Base-by-base conservation (phyloP, 2,888 invertebrate genomes). In the Troides helena region DNA sequence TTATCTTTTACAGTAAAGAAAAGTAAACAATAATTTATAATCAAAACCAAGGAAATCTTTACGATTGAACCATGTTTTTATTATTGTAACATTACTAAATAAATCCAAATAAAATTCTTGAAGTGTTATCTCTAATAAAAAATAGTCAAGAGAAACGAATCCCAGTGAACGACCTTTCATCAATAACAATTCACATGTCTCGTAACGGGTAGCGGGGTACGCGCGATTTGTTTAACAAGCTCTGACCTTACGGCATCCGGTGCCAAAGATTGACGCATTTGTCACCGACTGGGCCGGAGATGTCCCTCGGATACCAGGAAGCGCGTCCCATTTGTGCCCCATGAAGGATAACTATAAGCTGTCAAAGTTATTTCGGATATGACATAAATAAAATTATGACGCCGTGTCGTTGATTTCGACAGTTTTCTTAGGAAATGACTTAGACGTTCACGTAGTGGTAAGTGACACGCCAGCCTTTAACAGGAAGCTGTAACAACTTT, bases 191-290 rank as follows among this genome's bases (percentile, higher is more conserved):
- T 57, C 18, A 56, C 39, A 23, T 57, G 36, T 56, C 30, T 58
- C 46, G 46, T 60, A 65, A 61, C 57, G 46, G 62, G 56, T 71
- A 65, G 70, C 72, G 72, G 67, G 73, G 73, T 71, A 81, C 79
- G 74, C 79, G 74, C 82, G 80, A 85, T 87, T 83, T 84, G 83
- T 85, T 82, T 77, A 74, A 76, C 74, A 79, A 73, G 73, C 74
- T 75, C 77, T 80, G 82, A 80, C 62, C 83, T 83, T 70, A 77
- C 77, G 70, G 72, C 82, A 80, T 85, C 86, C 86, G 85, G 80
- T 77, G 78, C 73, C 75, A 72, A 78, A 85, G 84, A 89, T 88
- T 87, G 88, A 84, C 85, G 81, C 84, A 88, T 89, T 87, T 87
- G 86, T 90, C 88, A 88, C 78, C 75, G 76, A 72, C 75, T 78